Percentiles rank a stretch among this genome's conserved stretches.
These are phyloP conservation scores for Daubentonia madagascariensis DNA, from an alignment of 2,113 vertebrate species.

Conservation along the genomic window DNA sequence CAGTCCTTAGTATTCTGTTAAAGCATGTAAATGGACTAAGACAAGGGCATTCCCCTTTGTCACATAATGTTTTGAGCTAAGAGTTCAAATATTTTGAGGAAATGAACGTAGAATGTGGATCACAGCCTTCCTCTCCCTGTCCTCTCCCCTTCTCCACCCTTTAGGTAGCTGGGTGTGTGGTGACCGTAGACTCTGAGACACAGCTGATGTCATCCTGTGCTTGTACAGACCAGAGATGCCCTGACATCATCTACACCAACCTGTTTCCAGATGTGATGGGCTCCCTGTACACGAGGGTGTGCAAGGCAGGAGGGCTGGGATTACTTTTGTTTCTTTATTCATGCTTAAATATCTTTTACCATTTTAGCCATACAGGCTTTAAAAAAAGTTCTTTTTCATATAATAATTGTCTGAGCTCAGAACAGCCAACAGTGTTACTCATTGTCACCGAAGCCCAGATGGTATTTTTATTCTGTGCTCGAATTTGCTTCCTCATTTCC, in stretches of 20 bases:
- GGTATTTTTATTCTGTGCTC: conserved; percentile 3
- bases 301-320: accelerated
- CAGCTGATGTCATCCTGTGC: accelerated
- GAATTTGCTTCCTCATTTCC: background rate
- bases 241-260: background rate
- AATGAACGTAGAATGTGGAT: accelerated
- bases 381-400: background rate
- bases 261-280: background rate
- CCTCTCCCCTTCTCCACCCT: too few species aligned
- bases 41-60: background rate
- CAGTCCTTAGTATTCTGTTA: background rate
- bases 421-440: background rate
- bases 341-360: background rate
- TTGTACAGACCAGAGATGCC: background rate
- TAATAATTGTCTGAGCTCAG: conserved; percentile 7
- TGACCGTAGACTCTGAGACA: background rate
- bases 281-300: accelerated
- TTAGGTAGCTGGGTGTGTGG: background rate
- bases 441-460: background rate
- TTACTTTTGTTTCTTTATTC: background rate
- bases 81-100: background rate
- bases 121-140: background rate
- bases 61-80: background rate
- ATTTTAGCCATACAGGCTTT: background rate
- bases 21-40: background rate